These are phyloP conservation scores for Cheirogaleus major DNA, from an alignment of 2,797 vertebrate genomes.

Conservation along the genomic window DNA sequence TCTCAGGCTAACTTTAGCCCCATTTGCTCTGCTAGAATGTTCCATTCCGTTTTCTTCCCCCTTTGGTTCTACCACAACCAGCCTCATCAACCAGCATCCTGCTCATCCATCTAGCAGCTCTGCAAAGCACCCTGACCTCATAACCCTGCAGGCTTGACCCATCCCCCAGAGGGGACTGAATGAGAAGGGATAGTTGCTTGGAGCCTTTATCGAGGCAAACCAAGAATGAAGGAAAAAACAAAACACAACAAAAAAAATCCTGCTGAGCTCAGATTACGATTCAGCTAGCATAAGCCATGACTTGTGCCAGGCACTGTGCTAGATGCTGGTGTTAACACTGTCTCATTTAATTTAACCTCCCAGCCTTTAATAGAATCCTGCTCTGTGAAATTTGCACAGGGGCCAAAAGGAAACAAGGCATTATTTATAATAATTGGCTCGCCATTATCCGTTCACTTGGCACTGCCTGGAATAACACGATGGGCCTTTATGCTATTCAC, in stretches of 20 bases:
- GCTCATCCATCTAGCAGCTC: neutral
- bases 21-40: neutral
- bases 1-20: neutral
- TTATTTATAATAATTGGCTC: slow-evolving; percentile 82
- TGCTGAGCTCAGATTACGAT: neutral
- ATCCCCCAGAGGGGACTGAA: neutral
- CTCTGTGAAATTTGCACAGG: slow-evolving; percentile 64
- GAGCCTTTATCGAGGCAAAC: neutral
- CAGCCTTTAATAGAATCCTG: slow-evolving; percentile 49
- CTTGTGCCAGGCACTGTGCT: slow-evolving; percentile 20
- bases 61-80: neutral
- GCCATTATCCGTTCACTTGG: slow-evolving; percentile 75
- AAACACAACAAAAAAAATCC: neutral
- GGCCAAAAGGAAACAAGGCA: slow-evolving; percentile 71
- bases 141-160: neutral
- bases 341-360: slow-evolving; percentile 59
- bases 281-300: neutral
- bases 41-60: neutral
- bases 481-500: slow-evolving; percentile 62
- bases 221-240: neutral
- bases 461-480: slow-evolving; percentile 66
- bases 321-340: neutral
- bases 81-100: neutral
- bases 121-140: neutral
- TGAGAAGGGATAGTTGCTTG: neutral